A percentile compares a stretch with the other conserved stretches of the same genome.
These are phyloP conservation scores for Gobius niger DNA, from an alignment of 2,113 vertebrate species.

Conservation along the genomic window DNA sequence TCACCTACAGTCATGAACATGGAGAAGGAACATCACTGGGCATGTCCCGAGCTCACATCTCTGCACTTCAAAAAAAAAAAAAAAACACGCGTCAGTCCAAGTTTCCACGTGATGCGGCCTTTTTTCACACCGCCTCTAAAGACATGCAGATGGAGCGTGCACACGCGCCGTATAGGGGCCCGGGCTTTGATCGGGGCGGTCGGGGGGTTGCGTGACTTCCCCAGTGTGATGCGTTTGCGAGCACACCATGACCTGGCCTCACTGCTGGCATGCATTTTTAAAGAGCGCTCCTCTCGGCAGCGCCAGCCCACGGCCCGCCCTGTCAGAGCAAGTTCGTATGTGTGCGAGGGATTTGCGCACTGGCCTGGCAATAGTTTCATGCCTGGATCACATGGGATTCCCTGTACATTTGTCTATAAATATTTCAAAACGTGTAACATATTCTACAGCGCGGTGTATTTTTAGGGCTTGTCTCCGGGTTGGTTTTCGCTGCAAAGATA, in stretches of 20 bases:
- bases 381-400: conserved; percentile 15
- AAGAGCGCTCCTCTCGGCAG: conserved; percentile 36
- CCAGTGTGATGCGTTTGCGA: conserved; percentile 44
- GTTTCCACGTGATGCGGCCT: neutral
- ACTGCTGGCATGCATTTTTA: conserved; percentile 63
- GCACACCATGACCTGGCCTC: conserved; percentile 42
- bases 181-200: conserved; percentile 41
- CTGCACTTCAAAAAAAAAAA: conserved; percentile 16
- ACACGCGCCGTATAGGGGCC: neutral
- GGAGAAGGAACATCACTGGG: neutral
- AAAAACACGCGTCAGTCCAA: neutral
- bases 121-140: conserved; percentile 7
- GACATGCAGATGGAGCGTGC: neutral
- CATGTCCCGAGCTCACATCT: neutral
- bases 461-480: conserved; percentile 7
- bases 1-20: neutral
- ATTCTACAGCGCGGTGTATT: conserved; percentile 28
- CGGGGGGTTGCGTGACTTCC: conserved; percentile 44
- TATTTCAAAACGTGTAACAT: conserved; percentile 53
- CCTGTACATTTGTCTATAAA: conserved; percentile 32
- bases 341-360: conserved; percentile 40
- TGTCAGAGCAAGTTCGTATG: conserved; percentile 32
- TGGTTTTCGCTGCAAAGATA: neutral
- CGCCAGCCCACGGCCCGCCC: conserved; percentile 48
- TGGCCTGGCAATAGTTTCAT: conserved; percentile 40